These are phyloP conservation scores for Choristoneura fumiferana DNA, from an alignment of 1,140 invertebrate species.

Conservation along the genomic window DNA sequence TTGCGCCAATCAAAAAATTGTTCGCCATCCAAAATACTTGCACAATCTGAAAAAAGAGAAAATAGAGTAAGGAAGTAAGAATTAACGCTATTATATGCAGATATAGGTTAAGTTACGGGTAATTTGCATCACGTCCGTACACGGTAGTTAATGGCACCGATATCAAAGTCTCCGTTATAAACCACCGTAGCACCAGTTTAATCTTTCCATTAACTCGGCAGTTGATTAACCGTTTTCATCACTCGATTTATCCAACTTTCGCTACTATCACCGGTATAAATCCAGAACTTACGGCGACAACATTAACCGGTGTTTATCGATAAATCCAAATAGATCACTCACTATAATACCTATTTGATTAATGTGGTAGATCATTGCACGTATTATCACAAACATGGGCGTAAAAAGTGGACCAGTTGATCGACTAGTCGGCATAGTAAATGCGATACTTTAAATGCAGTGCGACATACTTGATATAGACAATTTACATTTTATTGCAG, in stretches of 20 bases:
- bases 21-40: too few species aligned
- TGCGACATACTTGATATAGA: constrained; percentile 1
- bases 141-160: not conserved
- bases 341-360: constrained; percentile 8
- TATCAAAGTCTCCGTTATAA: constrained; percentile 5
- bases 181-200: not conserved
- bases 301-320: constrained; percentile 14
- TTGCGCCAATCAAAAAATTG: too few species aligned
- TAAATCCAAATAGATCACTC: constrained; percentile 15
- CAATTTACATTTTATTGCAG: not conserved
- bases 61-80: too few species aligned
- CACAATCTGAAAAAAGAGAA: too few species aligned
- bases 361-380: constrained; percentile 12
- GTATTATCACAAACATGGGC: not conserved
- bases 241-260: constrained; percentile 10
- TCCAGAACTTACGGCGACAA: constrained; percentile 14
- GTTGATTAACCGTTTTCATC: constrained; percentile 13
- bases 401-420: constrained; percentile 11
- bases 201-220: constrained; percentile 11
- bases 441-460: not conserved
- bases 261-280: constrained; percentile 11
- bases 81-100: too few species aligned
- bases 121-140: too few species aligned
- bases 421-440: not conserved
- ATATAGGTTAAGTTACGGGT: too few species aligned